Evolutionary conservation across 2,797 vertebrate species (phyloP).

Genomic region (Poeciliopsis infans): DNA sequence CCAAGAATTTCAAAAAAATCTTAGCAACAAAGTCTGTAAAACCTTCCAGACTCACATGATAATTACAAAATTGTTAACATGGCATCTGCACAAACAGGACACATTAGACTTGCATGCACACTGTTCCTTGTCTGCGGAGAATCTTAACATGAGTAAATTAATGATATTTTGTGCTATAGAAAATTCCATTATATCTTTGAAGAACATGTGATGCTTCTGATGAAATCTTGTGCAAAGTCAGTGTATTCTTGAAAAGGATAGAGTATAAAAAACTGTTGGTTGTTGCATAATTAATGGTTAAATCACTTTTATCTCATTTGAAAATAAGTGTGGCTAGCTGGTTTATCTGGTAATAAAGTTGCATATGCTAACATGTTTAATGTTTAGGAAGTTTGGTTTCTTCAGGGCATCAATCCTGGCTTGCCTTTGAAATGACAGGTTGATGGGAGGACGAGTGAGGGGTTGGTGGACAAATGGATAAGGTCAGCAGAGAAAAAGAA

Average conservation of each 20-base stretch:
- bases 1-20: background rate
- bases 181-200: background rate
- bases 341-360: background rate
- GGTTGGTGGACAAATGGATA: background rate
- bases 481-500: background rate
- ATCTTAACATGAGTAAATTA: background rate
- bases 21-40: background rate
- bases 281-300: background rate
- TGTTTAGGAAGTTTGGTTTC: background rate
- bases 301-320: background rate
- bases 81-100: background rate
- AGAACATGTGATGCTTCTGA: background rate
- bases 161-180: background rate
- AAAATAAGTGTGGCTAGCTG: background rate
- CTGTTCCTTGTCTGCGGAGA: background rate
- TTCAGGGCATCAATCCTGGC: too few species aligned
- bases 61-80: background rate
- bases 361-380: background rate
- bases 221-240: background rate
- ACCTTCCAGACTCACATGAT: background rate
- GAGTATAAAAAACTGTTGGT: background rate
- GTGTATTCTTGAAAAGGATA: background rate
- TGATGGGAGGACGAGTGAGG: background rate
- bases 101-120: background rate
- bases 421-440: background rate